A percentile compares a stretch with the other conserved stretches of the same genome.
Evolutionary conservation across 2,888 invertebrate genomes (phyloP).

Genomic region (Junonia oenone): DNA sequence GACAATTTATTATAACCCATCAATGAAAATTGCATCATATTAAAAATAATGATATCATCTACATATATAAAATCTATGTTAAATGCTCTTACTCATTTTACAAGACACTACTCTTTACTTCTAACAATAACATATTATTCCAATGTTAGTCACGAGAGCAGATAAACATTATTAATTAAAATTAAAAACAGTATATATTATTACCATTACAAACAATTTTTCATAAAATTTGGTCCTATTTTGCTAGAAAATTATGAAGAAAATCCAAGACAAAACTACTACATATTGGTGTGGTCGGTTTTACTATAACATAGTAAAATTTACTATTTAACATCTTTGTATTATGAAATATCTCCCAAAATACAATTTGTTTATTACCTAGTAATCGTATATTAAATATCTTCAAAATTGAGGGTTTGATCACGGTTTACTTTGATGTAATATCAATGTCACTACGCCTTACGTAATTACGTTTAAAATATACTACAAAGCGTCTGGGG

Average conservation of each 20-base stretch:
- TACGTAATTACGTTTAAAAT: constrained; percentile 17
- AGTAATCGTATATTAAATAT: constrained; percentile 33
- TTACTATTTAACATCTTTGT: constrained; percentile 19
- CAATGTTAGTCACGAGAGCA: constrained; percentile 62
- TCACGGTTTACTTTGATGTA: constrained; percentile 26
- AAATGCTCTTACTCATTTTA: constrained; percentile 76
- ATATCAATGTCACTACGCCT: constrained; percentile 14
- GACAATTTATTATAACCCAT: constrained; percentile 72
- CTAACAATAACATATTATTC: constrained; percentile 49
- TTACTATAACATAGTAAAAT: constrained; percentile 3
- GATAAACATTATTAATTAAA: constrained; percentile 57
- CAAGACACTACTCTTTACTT: constrained; percentile 57
- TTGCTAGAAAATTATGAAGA: constrained; percentile 38
- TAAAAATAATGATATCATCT: constrained; percentile 75
- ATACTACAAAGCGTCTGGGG: constrained; percentile 39
- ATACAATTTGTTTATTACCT: constrained; percentile 34
- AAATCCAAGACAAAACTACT: constrained; percentile 1
- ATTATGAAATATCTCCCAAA: constrained; percentile 32
- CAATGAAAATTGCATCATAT: constrained; percentile 71
- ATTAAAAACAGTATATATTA: constrained; percentile 68
- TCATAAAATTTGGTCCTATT: constrained; percentile 68
- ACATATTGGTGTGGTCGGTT: not conserved
- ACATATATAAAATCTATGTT: constrained; percentile 64
- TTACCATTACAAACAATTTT: constrained; percentile 50
- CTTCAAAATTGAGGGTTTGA: constrained; percentile 39